Base-by-base conservation (phyloP, 2,113 vertebrate species). In the Melanocharis versteri region DNA sequence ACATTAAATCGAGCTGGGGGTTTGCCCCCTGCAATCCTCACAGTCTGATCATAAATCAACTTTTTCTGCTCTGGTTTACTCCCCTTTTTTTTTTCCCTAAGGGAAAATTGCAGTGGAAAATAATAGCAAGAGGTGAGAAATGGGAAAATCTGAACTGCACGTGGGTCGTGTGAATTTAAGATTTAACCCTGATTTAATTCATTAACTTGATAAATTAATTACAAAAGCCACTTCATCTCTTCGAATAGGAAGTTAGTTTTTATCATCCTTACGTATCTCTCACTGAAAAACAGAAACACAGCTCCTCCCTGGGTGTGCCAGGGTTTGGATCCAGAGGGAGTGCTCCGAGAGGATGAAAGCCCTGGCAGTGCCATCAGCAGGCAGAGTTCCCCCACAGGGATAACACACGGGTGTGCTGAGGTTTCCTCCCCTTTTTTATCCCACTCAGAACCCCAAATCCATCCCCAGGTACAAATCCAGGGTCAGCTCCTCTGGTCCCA, bases 1-100 rank as follows among this genome's bases (percentile, higher is more conserved):
- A 13, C 35, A 8, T 47, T 1, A 75, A 62, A 70, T 57, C 13
- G 33, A 73, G 16, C 42, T n/a, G 50, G 37, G 45, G 10, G 22
- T 26, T 73, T 61, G 16, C 7, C 30, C 73, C 15, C 45, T 62
- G 42, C 17, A 54, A 8, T 35, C 56, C 48, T 15, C 1, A 1
- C 24, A 13, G 6, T 28, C 47, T 62, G 47, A 27, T 24, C 1
- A 1, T 17, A 31, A 28, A 70, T 28, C 0, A 4, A 6, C 3
- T 2, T 89, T 73, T 69, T 69, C 58, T 31, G 22, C 8, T 40
- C 37, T 33, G 20, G 44, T 89, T 54, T 72, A 16, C 24, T 30
- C 9, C 5, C 1, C 7, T 26, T 21, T 21, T 48, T 51, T 48
- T 20, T 17, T 20, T 18, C 19, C 21, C 18, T n/a, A 22, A 57